Evolutionary conservation across 1,140 invertebrate genomes (phyloP).

Genomic region (Drosophila seguyi): DNA sequence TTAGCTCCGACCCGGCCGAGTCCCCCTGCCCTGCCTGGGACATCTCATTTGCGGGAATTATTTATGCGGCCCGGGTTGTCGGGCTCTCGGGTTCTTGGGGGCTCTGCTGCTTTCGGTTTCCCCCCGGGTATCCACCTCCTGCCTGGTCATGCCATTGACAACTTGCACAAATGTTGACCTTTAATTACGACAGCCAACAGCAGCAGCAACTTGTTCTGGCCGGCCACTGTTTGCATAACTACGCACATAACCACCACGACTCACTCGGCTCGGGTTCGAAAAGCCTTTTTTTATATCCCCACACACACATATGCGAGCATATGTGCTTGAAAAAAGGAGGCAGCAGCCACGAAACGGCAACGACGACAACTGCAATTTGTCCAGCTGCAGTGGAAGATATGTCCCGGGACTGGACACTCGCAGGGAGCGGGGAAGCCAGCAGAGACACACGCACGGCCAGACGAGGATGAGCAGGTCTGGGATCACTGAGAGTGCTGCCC

Average conservation of each 20-base stretch:
- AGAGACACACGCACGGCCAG: slow-evolving; percentile 55
- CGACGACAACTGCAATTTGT: slow-evolving; percentile 81
- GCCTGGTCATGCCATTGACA: slow-evolving; percentile 67
- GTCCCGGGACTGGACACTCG: slow-evolving; percentile 26
- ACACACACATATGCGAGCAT: slow-evolving; percentile 4
- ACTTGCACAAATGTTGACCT: slow-evolving; percentile 82
- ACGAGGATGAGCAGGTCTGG: slow-evolving; percentile 26
- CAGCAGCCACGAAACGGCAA: slow-evolving; percentile 50
- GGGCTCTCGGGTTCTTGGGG: slow-evolving; percentile 4
- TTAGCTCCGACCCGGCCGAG: slow-evolving; percentile 24
- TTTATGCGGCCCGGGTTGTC: slow-evolving; percentile 42
- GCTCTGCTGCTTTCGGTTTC: slow-evolving; percentile 5
- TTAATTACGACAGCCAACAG: slow-evolving; percentile 78
- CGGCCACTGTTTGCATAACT: slow-evolving; percentile 80
- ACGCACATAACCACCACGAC: slow-evolving; percentile 69
- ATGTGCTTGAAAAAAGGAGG: slow-evolving; percentile 46
- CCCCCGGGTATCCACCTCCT: slow-evolving; percentile 23
- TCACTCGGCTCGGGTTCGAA: slow-evolving; percentile 30
- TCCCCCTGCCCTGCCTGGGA: slow-evolving; percentile 16
- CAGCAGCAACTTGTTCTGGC: slow-evolving; percentile 72
- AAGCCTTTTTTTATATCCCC: slow-evolving; percentile 39
- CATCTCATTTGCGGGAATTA: slow-evolving; percentile 60
- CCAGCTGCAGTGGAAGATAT: slow-evolving; percentile 64
- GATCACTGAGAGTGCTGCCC: slow-evolving; percentile 10
- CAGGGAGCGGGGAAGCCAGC: slow-evolving; percentile 11